These are phyloP conservation scores for Sinonovacula constricta DNA, from an alignment of 1,140 invertebrate genomes.

Conservation along the genomic window DNA sequence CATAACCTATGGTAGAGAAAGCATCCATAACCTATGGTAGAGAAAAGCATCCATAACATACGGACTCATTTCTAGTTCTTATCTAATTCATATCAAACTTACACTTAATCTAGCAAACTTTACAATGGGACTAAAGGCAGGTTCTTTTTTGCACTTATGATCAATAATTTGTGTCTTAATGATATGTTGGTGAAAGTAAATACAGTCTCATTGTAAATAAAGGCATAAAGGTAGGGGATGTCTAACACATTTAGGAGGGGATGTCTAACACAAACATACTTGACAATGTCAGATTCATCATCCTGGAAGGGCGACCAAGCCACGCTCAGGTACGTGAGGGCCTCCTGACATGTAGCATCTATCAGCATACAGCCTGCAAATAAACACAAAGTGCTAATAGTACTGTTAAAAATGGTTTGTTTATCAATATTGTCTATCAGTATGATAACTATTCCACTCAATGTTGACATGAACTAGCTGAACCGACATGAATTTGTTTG, in stretches of 20 bases:
- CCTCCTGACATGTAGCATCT: constrained; percentile 60
- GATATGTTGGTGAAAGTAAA: background rate
- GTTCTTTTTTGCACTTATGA: no score
- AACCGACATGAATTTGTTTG: no score
- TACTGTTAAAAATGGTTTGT: no score
- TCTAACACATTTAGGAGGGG: background rate
- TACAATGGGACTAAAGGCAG: background rate
- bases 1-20: no score
- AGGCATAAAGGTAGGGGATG: no score
- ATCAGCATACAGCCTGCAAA: constrained; percentile 53
- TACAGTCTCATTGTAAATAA: background rate
- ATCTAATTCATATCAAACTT: no score
- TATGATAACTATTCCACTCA: no score
- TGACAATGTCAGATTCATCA: constrained; percentile 52
- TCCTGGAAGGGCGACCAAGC: constrained; percentile 60
- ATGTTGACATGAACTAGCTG: no score
- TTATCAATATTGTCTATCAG: no score
- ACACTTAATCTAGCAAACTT: background rate
- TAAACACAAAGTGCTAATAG: background rate
- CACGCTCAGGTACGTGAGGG: constrained; percentile 50
- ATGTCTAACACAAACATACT: constrained; percentile 32
- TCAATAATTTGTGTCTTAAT: background rate
- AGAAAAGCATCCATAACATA: no score
- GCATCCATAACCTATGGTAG: no score
- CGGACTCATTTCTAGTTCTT: no score